Percentiles rank a stretch among this genome's conserved stretches.
phyloP scores from a whole-genome alignment of 2,113 vertebrate species.

The Drymodes brunneopygia region DNA sequence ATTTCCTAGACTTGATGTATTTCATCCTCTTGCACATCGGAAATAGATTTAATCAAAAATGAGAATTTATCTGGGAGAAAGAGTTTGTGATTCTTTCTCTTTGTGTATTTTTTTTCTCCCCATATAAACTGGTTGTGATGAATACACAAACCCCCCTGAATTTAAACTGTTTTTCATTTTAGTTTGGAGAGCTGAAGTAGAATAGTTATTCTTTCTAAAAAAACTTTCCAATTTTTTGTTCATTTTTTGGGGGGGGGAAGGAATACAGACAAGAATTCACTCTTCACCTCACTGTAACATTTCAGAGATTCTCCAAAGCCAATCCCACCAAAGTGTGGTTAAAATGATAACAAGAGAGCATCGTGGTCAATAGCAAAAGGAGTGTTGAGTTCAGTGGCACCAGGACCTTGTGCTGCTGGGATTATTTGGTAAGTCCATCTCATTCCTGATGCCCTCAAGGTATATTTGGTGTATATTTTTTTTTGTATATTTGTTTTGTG shows the following conservation, averaged over 20 bases:
- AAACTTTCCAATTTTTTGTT: neutral
- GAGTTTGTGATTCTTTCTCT: neutral
- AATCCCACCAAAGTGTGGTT: neutral
- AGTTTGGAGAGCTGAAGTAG: neutral
- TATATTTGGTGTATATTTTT: neutral
- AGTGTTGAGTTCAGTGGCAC: neutral
- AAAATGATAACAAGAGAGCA: neutral
- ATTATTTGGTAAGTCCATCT: neutral
- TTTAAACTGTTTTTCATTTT: neutral
- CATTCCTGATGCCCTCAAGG: fast-evolving
- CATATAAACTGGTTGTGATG: neutral
- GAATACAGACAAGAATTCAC: neutral
- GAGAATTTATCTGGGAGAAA: neutral
- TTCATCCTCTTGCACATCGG: neutral
- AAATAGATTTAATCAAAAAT: constrained; percentile 21
- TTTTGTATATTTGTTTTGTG: neutral
- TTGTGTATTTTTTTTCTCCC: neutral
- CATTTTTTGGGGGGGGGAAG: too few relatives aligned
- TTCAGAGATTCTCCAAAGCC: neutral
- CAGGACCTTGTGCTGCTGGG: neutral
- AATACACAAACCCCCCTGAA: fast-evolving
- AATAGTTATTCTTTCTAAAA: neutral
- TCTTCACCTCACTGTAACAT: neutral
- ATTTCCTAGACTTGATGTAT: neutral
- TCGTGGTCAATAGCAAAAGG: neutral